phyloP scores from a whole-genome alignment of 2,113 vertebrate species.

The Cromileptes altivelis region DNA sequence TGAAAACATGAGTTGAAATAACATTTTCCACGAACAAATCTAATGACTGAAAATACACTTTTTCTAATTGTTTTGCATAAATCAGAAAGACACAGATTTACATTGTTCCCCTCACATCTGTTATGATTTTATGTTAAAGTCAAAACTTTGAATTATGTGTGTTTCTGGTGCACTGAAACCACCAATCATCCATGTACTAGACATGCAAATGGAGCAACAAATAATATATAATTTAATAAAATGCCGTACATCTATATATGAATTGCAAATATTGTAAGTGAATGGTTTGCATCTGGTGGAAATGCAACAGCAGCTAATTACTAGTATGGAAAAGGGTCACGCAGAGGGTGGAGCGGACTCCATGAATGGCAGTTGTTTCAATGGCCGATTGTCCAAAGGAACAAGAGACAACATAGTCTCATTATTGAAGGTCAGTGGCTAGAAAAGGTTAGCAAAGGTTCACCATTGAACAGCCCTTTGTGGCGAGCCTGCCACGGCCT shows the following conservation, averaged over 20 bases:
- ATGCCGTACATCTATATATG: conserved; percentile 10
- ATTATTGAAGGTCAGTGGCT: conserved; percentile 84
- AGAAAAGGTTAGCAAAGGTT: conserved; percentile 84
- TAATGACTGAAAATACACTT: neutral
- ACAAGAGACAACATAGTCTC: conserved; percentile 85
- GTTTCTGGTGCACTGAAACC: conserved; percentile 2
- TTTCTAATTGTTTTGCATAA: conserved; percentile 11
- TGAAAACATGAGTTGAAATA: conserved; percentile 58
- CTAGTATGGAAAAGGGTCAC: conserved; percentile 71
- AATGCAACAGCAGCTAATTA: conserved; percentile 80
- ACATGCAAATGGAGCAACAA: conserved; percentile 14
- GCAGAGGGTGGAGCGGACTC: conserved; percentile 68
- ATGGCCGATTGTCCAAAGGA: conserved; percentile 82
- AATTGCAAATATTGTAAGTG: conserved; percentile 56
- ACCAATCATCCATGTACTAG: neutral
- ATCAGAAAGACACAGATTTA: neutral
- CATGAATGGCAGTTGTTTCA: conserved; percentile 83
- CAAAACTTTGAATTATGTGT: neutral
- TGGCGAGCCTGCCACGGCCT: conserved; percentile 57
- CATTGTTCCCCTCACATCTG: neutral
- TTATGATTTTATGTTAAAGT: neutral
- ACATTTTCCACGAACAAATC: conserved; percentile 12
- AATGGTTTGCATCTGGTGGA: conserved; percentile 63
- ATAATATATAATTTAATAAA: conserved; percentile 33
- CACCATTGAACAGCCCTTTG: conserved; percentile 78